These are phyloP conservation scores for Protodeltote pygarga DNA, from an alignment of 2,888 invertebrate species.

Conservation along the genomic window DNA sequence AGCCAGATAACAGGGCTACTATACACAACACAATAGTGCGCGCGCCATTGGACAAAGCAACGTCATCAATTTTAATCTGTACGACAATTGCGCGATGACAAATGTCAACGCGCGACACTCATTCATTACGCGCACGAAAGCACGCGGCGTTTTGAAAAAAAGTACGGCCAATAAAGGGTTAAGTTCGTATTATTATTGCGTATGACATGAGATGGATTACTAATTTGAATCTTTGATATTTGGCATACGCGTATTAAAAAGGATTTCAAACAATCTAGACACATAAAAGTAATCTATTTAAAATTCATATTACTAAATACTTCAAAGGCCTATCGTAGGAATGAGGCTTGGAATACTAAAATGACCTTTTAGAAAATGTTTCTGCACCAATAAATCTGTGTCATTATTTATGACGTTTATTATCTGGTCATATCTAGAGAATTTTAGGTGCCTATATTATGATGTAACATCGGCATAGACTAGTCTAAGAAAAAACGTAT, in stretches of 20 bases:
- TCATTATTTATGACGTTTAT: conserved; percentile 46
- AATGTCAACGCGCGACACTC: conserved; percentile 82
- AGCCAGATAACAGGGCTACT: conserved; percentile 68
- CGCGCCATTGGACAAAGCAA: conserved; percentile 78
- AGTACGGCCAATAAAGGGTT: conserved; percentile 83
- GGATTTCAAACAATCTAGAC: conserved; percentile 8
- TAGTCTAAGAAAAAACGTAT: conserved; percentile 42
- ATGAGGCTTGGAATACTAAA: conserved; percentile 32
- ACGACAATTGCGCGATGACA: conserved; percentile 86
- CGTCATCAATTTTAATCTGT: conserved; percentile 87
- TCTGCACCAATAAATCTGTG: conserved; percentile 54
- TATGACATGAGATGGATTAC: conserved; percentile 68
- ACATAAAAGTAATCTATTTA: conserved; percentile 17
- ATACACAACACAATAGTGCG: conserved; percentile 69
- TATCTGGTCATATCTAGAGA: conserved; percentile 54
- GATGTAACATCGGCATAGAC: conserved; percentile 39
- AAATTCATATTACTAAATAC: conserved; percentile 28
- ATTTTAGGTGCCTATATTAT: conserved; percentile 36
- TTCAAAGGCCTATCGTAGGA: conserved; percentile 25
- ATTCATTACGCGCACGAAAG: conserved; percentile 80
- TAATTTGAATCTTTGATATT: conserved; percentile 1
- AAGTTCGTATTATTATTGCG: conserved; percentile 72
- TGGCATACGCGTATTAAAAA: too few relatives aligned
- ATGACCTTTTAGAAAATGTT: conserved; percentile 50
- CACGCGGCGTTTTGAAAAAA: conserved; percentile 73